A percentile compares a stretch with the other conserved stretches of the same genome.
These are phyloP conservation scores for Erinaceus europaeus DNA, from an alignment of 2,113 vertebrate species.

Conservation along the genomic window DNA sequence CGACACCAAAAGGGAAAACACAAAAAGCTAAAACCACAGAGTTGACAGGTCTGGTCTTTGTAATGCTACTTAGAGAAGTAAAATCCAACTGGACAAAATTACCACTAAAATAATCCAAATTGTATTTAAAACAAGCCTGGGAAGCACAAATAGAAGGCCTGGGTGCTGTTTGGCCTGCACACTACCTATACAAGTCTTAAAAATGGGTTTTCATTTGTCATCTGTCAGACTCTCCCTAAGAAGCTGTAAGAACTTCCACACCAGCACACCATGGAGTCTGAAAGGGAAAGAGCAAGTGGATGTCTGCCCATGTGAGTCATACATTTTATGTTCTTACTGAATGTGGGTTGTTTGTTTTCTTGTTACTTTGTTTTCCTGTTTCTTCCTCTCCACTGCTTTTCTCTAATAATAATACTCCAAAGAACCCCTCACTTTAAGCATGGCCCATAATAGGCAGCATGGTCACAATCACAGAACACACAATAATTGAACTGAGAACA, in stretches of 20 bases:
- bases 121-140: not conserved
- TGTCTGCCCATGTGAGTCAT: not conserved
- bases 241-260: not conserved
- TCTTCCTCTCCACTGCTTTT: not conserved
- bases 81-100: not conserved
- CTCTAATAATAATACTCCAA: not conserved
- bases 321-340: not conserved
- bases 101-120: not conserved
- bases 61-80: not conserved
- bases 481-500: not conserved
- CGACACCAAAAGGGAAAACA: not conserved
- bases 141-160: no score
- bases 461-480: not conserved
- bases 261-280: not conserved
- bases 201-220: not conserved
- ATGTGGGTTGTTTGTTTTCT: conserved; percentile 5
- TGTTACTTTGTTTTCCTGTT: conserved; percentile 4
- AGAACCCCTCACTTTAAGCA: not conserved
- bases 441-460: not conserved
- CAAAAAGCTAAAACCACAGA: not conserved
- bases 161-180: not conserved
- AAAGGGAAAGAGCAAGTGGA: not conserved
- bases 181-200: not conserved
- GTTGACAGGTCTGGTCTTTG: not conserved
- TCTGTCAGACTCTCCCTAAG: not conserved